Conservation (phyloP, 2,113 vertebrate genomes). For the Protobothrops flavoviridis region DNA sequence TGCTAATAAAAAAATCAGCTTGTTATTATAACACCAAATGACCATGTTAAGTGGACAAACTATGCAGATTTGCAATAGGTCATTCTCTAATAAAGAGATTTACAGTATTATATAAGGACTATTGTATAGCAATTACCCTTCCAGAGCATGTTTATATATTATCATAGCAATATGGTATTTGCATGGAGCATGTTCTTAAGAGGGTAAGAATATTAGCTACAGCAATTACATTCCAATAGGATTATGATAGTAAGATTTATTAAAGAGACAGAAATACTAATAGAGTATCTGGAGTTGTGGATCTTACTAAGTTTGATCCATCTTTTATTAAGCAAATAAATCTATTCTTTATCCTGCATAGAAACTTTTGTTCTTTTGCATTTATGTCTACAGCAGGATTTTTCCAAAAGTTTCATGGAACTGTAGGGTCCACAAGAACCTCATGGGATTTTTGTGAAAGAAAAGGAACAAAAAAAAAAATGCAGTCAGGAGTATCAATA, state of each 20-base stretch:
- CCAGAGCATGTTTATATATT: slow-evolving; percentile 73
- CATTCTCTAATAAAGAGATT: slow-evolving; percentile 78
- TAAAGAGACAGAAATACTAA: slow-evolving; percentile 45
- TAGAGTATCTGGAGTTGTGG: slow-evolving; percentile 39
- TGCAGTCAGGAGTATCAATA: neutral
- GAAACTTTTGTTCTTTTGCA: slow-evolving; percentile 4
- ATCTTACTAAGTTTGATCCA: slow-evolving; percentile 47
- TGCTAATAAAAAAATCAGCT: slow-evolving; percentile 68
- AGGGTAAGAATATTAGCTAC: slow-evolving; percentile 75
- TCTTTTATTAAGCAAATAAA: slow-evolving; percentile 13
- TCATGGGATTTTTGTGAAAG: neutral
- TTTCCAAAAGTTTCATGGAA: neutral
- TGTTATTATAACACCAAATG: slow-evolving; percentile 71
- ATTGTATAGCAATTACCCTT: slow-evolving; percentile 77
- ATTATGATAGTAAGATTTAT: slow-evolving; percentile 73
- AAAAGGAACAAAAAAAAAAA: neutral
- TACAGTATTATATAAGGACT: slow-evolving; percentile 68
- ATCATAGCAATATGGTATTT: slow-evolving; percentile 76
- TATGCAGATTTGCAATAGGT: slow-evolving; percentile 68
- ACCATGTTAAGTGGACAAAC: slow-evolving; percentile 68
- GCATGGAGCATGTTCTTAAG: slow-evolving; percentile 74
- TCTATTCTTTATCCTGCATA: neutral
- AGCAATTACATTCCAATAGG: slow-evolving; percentile 82
- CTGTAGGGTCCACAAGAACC: neutral
- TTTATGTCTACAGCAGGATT: neutral